Base-by-base conservation (phyloP, 2,888 invertebrate species). In the Pharmacophagus antenor region DNA sequence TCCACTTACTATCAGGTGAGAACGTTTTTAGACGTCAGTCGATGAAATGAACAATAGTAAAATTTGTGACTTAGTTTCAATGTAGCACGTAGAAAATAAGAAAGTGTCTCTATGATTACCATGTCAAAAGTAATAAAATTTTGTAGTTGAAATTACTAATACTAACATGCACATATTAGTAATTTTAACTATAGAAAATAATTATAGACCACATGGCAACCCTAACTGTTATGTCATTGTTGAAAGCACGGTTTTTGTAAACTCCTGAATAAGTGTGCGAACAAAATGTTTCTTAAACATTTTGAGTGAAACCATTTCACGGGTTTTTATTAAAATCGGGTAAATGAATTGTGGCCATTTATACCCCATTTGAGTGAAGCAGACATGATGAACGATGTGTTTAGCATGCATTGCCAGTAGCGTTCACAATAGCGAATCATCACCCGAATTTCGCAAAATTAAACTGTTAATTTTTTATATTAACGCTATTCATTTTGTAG, bases 311-410 rank as follows among this genome's bases (percentile, higher is more conserved):
- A 65, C 77, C 75, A 85, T 86, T 85, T 84, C 77, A 82, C 79
- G 80, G 76, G 75, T 71, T 72, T 71, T 77, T 80, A 81, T 79
- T 64, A 61, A 69, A 58, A 66, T 65, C 63, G 66, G 64, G 65
- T 79, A 77, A 74, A 79, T 71, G 74, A 78, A 75, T 84, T 88
- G 89, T 81, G 89, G 89, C 80, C 84, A 85, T 86, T 89, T 88
- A 85, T 82, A 61, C 31, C 41, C 56, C 50, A 61, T 61, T 61
- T 56, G 51, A 47, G 60, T 56, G 46, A 31, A 61, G 54, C 37
- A 7, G 31, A 22, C 21, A 61, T 61, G 60, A 61, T 61, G 23
- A 61, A 61, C 60, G 60, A 61, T 25, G 22, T 23, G 23, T 37
- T 50, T 55, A 55, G 48, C 58, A 20, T 53, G 42, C 27, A 54